phyloP scores from a whole-genome alignment of 1,140 invertebrate genomes.

The Muscidifurax raptorellus region DNA sequence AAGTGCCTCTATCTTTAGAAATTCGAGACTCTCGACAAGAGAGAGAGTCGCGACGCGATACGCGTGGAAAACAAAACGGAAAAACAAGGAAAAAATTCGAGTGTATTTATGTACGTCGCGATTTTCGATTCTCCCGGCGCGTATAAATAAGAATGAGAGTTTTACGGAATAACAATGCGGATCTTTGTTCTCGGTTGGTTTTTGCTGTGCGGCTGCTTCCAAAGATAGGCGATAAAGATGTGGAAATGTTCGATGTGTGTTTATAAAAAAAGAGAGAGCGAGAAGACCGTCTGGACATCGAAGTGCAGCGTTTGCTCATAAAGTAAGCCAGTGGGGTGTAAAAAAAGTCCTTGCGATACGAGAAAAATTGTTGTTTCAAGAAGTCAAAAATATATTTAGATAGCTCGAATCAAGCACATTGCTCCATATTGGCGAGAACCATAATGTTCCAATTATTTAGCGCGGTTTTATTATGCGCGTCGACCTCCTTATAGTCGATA shows the following conservation, averaged over 20 bases:
- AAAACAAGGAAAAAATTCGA: constrained; percentile 32
- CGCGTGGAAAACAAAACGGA: constrained; percentile 18
- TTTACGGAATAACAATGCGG: constrained; percentile 39
- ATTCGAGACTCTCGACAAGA: constrained; percentile 23
- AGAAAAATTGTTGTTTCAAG: too few species aligned
- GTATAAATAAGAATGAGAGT: constrained; percentile 28
- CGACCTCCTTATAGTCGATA: too few species aligned
- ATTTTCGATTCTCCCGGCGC: constrained; percentile 37
- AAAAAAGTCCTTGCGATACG: background rate
- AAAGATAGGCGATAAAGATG: constrained; percentile 36
- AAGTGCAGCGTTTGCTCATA: constrained; percentile 19
- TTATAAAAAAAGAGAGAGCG: background rate
- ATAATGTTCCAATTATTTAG: too few species aligned
- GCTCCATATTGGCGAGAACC: too few species aligned
- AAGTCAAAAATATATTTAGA: too few species aligned
- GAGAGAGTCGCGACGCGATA: background rate
- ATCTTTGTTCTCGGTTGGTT: constrained; percentile 22
- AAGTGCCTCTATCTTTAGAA: constrained; percentile 39
- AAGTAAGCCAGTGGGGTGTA: constrained; percentile 3
- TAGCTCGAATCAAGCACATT: too few species aligned
- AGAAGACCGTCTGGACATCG: background rate
- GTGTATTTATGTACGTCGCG: constrained; percentile 23
- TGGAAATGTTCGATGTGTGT: constrained; percentile 24
- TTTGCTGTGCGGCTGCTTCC: background rate
- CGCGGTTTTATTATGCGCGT: too few species aligned